Conservation (phyloP, 2,888 invertebrate genomes). For the Tachina lurida region DNA sequence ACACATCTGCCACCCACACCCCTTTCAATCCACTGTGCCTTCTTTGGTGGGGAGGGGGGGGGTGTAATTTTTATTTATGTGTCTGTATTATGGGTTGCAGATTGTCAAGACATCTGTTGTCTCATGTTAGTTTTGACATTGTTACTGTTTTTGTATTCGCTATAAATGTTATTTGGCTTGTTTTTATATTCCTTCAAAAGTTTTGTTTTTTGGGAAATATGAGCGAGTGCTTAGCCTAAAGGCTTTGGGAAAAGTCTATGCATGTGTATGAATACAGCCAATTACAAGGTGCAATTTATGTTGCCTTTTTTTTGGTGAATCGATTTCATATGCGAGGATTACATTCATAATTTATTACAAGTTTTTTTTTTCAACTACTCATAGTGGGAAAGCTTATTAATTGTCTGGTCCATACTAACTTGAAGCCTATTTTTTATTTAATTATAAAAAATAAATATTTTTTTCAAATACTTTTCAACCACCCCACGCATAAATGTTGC, state of each 20-base stretch:
- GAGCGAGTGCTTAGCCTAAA: slow-evolving; percentile 31
- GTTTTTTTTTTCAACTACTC: no score
- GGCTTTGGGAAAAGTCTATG: slow-evolving; percentile 37
- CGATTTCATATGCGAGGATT: slow-evolving; percentile 1
- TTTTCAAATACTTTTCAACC: not conserved
- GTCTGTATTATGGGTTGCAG: not conserved
- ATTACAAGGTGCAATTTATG: slow-evolving; percentile 45
- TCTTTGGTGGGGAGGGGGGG: no score
- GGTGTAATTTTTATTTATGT: not conserved
- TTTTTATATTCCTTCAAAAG: slow-evolving; percentile 35
- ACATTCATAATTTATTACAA: not conserved
- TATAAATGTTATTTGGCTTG: slow-evolving; percentile 31
- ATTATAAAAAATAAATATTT: no score
- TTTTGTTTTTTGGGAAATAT: slow-evolving; percentile 1
- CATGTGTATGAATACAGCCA: slow-evolving; percentile 46
- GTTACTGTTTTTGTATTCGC: slow-evolving; percentile 18
- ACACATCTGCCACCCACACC: not conserved
- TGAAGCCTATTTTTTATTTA: no score
- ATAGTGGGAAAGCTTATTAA: no score
- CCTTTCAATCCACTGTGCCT: not conserved
- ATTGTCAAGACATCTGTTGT: slow-evolving; percentile 49
- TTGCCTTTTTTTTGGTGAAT: not conserved
- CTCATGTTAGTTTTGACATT: slow-evolving; percentile 28
- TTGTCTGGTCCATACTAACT: no score
- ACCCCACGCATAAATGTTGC: not conserved